Evolutionary conservation across 2,888 invertebrate species (phyloP).

Genomic region (Tanypteryx hageni): DNA sequence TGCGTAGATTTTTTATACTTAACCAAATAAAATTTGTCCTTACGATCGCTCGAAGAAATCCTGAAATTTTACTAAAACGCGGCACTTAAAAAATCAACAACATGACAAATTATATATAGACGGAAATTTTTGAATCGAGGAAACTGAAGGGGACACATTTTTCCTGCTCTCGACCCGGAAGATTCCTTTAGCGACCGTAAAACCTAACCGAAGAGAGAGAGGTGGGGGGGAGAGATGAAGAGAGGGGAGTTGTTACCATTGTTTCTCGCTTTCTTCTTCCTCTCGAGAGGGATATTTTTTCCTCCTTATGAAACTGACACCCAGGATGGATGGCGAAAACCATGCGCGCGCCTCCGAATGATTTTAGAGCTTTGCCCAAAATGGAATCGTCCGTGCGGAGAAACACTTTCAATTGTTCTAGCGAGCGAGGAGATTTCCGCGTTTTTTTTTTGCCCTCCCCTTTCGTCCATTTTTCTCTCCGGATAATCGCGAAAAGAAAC

Average conservation of each 20-base stretch:
- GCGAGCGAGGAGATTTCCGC: background rate
- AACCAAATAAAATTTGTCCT: too few species aligned
- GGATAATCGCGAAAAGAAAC: too few species aligned
- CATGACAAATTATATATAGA: too few species aligned
- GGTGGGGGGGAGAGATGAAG: background rate
- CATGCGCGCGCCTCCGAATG: background rate
- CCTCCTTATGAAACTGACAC: background rate
- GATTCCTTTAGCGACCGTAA: too few species aligned
- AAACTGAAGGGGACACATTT: too few species aligned
- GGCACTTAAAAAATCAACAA: too few species aligned
- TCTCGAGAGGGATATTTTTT: background rate
- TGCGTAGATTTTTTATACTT: too few species aligned
- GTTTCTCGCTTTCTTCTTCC: background rate
- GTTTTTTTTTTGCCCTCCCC: background rate
- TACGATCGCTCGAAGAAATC: too few species aligned
- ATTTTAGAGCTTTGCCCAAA: background rate
- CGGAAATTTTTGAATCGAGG: too few species aligned
- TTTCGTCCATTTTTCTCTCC: background rate
- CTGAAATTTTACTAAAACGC: too few species aligned
- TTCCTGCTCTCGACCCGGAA: too few species aligned
- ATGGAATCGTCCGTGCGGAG: background rate
- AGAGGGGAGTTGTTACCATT: background rate
- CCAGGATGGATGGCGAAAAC: background rate
- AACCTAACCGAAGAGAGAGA: background rate
- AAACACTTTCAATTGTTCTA: constrained; percentile 2